Conservation (phyloP, 2,113 vertebrate genomes). For the Empidonax alnorum region DNA sequence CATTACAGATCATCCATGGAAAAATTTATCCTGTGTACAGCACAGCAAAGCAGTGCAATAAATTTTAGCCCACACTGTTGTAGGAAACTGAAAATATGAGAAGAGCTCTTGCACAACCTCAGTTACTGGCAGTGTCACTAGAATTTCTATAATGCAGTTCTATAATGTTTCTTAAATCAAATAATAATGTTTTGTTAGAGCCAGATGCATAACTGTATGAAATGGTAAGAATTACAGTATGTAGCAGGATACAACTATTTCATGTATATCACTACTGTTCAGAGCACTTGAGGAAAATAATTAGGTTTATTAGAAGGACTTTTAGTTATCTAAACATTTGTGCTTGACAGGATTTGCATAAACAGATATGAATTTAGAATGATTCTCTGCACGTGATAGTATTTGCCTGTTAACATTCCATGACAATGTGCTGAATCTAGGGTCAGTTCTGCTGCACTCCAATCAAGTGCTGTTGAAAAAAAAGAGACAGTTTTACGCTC, state of each 20-base stretch:
- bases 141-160: not conserved
- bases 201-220: not conserved
- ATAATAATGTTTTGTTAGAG: not conserved
- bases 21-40: not conserved
- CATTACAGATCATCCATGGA: not conserved
- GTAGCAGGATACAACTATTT: not conserved
- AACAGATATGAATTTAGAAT: not conserved
- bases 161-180: not conserved
- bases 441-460: not conserved
- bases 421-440: not conserved
- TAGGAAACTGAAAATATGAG: not conserved
- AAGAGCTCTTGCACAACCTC: not conserved
- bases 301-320: not conserved
- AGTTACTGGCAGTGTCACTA: not conserved
- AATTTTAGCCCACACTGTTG: not conserved
- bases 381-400: not conserved
- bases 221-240: not conserved
- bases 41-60: not conserved
- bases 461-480: not conserved
- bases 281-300: not conserved
- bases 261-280: not conserved
- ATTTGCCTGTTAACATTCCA: not conserved
- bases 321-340: not conserved
- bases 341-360: not conserved
- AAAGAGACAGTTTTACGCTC: not conserved